Base-by-base conservation (phyloP, 2,888 invertebrate species). In the Crossocerus cetratus region DNA sequence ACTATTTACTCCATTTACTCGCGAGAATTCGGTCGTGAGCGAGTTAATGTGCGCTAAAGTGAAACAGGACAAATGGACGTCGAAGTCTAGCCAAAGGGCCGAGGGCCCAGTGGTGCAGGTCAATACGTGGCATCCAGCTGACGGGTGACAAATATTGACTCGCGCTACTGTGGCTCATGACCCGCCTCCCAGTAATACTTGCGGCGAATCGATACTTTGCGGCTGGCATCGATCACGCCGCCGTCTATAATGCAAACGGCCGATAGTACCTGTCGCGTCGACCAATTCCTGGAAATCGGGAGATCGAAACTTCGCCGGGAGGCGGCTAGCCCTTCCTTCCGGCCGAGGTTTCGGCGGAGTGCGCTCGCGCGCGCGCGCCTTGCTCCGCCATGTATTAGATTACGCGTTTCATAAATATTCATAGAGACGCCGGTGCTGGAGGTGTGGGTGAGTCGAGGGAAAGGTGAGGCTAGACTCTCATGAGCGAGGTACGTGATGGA, bases 331-430 rank as follows among this genome's bases (percentile, higher is more conserved):
- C 49, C 13, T 67, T 75, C 62, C 66, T 73, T 73, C 68, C 44
- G 55, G 43, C 58, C 59, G 20, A 62, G 49, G 16, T 64, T 69
- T 75, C 61, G 66, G 57, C 56, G 61, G 11, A 11, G 32, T 32
- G 32, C 32, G 32, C 32, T 4, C 23, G 23, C 23, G 23, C 23
- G 23, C 23, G 49, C 44, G 49, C 73, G 54, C 64, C 66, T 59
- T 55, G 54, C 61, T 32, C 64, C 42, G 44, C 59, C 45, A 32
- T 43, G 80, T 79, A 83, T 84, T 83, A 78, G 83, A 83, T 83
- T 81, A 79, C 78, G 63, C 59, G 49, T 60, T 59, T 65, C 79
- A 86, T 87, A 87, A 86, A 87, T 87, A 87, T 87, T 86, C 86
- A 87, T 86, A 79, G 80, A 79, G 80, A 70, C 60, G 66, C 58